Conservation (phyloP, 2,888 invertebrate genomes). For the Hyposoter dolosus region DNA sequence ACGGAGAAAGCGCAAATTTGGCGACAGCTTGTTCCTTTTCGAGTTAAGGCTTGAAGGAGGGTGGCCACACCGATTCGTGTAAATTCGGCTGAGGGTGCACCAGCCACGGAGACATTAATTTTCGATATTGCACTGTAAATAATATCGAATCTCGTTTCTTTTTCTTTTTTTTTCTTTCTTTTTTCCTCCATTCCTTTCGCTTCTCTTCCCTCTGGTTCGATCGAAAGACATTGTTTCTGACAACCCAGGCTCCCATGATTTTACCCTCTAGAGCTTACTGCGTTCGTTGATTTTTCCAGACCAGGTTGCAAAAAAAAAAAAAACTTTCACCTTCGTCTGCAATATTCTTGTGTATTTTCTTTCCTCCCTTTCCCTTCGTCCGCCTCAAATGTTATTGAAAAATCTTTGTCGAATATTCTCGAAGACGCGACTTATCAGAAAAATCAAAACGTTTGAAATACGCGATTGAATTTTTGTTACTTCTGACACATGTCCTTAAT, state of each 20-base stretch:
- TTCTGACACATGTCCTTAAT: slow-evolving; percentile 51
- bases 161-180: slow-evolving; percentile 13
- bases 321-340: not conserved
- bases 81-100: slow-evolving; percentile 57
- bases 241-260: slow-evolving; percentile 51
- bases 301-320: slow-evolving; percentile 40
- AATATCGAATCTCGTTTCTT: slow-evolving; percentile 70
- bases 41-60: not conserved
- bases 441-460: slow-evolving; percentile 39
- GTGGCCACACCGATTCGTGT: slow-evolving; percentile 26
- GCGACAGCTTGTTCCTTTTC: slow-evolving; percentile 24
- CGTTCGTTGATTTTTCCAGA: slow-evolving; percentile 48
- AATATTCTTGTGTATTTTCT: slow-evolving; percentile 21
- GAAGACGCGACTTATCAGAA: not conserved
- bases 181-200: slow-evolving; percentile 22
- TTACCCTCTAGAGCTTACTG: slow-evolving; percentile 59
- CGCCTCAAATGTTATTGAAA: slow-evolving; percentile 40
- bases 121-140: slow-evolving; percentile 77
- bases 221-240: slow-evolving; percentile 67
- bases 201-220: slow-evolving; percentile 51
- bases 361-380: slow-evolving; percentile 13
- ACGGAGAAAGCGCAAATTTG: slow-evolving; percentile 16
- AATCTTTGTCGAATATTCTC: slow-evolving; percentile 32
- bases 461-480: slow-evolving; percentile 23
- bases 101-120: slow-evolving; percentile 73